phyloP scores from a whole-genome alignment of 2,113 vertebrate genomes.

The Anoplopoma fimbria region DNA sequence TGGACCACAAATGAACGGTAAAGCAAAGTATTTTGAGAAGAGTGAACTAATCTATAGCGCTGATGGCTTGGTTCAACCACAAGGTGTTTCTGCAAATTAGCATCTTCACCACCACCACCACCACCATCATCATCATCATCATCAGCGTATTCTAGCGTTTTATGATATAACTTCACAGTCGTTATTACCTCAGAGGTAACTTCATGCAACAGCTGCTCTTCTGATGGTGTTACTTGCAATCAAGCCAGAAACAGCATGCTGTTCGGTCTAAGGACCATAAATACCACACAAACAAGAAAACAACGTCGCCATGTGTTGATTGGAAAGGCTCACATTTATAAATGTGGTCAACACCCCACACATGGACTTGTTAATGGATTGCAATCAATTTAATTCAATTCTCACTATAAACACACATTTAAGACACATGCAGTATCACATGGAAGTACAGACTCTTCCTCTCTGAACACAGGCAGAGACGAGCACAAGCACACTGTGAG shows the following conservation, averaged over 20 bases:
- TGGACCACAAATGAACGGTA: too few relatives aligned
- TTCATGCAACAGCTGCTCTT: conserved; percentile 22
- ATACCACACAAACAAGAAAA: not conserved
- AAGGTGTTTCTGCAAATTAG: not conserved
- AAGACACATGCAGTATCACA: not conserved
- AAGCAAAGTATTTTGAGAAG: not conserved
- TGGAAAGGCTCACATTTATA: not conserved
- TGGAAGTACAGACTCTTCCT: not conserved
- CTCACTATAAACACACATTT: not conserved
- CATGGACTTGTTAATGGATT: conserved; percentile 1
- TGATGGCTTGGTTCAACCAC: not conserved
- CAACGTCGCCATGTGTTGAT: not conserved
- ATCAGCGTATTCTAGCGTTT: not conserved
- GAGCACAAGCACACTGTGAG: not conserved
- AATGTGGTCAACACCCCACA: conserved; percentile 15
- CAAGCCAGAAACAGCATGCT: not conserved
- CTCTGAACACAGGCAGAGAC: not conserved
- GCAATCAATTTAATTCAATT: conserved; percentile 32
- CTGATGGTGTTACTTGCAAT: not conserved
- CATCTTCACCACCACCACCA: not conserved
- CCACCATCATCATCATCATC: not conserved
- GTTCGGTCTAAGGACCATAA: not conserved
- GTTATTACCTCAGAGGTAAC: not conserved
- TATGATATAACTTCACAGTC: not conserved
- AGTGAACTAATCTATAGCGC: not conserved